Conservation (phyloP, 2,113 vertebrate species). For the Oncorhynchus mykiss region DNA sequence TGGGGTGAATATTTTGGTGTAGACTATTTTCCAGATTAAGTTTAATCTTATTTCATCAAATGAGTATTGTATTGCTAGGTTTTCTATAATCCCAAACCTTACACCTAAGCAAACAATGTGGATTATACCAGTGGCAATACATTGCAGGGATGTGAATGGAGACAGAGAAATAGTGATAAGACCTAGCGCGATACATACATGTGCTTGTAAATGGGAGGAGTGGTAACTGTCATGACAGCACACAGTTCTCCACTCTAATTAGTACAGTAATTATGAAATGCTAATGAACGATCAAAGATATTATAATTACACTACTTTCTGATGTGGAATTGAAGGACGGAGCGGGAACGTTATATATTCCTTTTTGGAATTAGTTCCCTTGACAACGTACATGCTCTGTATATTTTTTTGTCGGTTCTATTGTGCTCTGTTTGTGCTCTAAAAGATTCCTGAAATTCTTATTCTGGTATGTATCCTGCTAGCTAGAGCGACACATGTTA, state of each 20-base stretch:
- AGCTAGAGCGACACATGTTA: neutral
- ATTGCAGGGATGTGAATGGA: neutral
- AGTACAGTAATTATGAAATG: conserved; percentile 91
- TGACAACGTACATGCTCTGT: neutral
- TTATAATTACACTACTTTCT: conserved; percentile 67
- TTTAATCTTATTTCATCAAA: too few relatives aligned
- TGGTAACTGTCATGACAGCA: conserved; percentile 76
- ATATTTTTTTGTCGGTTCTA: neutral
- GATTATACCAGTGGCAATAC: neutral
- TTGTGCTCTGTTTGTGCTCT: neutral
- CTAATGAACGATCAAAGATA: conserved; percentile 88
- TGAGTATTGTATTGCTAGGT: too few relatives aligned
- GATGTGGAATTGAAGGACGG: neutral
- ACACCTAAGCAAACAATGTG: neutral
- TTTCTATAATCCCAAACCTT: neutral
- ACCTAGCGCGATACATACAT: conserved; percentile 13
- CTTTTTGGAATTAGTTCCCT: neutral
- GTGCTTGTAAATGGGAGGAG: conserved; percentile 74
- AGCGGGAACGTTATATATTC: neutral
- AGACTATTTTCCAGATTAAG: too few relatives aligned
- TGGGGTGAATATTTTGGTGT: neutral
- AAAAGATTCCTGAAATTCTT: neutral
- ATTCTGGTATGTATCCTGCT: neutral
- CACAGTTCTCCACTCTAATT: conserved; percentile 84
- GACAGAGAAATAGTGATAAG: neutral